Evolutionary conservation across 2,113 vertebrate genomes (phyloP), one percentile per base, ranked within the genome.

Genomic region (Lanius collurio): DNA sequence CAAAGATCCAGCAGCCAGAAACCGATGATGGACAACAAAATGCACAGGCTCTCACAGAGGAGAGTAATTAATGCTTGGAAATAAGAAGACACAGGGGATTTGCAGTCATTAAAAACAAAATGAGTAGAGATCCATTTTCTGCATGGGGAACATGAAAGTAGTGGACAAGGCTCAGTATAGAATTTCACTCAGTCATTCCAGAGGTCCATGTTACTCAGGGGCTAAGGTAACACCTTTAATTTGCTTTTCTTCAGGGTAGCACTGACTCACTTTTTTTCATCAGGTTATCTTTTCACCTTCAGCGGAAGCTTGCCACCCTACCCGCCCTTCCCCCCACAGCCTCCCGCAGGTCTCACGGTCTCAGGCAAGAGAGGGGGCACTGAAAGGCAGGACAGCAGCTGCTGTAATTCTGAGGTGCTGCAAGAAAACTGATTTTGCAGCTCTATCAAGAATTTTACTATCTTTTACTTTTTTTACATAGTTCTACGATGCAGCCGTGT

Each of bases 111-210:
- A 65, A 49, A 92, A 93, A 65, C 13, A 85, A 73, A 69, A 64
- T 50, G 23, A 75, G 26, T 19, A 71, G 19, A 75, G 33, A 92
- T 27, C 20, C 2, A 13, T 76, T 83, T 85, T 82, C 67, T 31
- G 21, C 20, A 33, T 3, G 7, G 6, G 15, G 15, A 73, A 83
- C 28, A 28, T 18, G 3, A 83, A 26, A 86, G 7, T 2, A 64
- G 21, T 3, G 3, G 69, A 47, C 37, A 63, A 81, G 33, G 11
- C n/a, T 47, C 0, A 0, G 31, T 21, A 76, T 3, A 20, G 26
- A 50, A 77, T 70, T 63, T 87, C 30, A 47, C 7, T 8, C 35
- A 47, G 14, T 49, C 50, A 44, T 73, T 87, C 33, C 57, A 73
- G n/a, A 79, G 10, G 27, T 44, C 16, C 17, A 6, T 11, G 13